Base-by-base conservation (phyloP, 1,140 invertebrate species). In the Drosophila punjabiensis region DNA sequence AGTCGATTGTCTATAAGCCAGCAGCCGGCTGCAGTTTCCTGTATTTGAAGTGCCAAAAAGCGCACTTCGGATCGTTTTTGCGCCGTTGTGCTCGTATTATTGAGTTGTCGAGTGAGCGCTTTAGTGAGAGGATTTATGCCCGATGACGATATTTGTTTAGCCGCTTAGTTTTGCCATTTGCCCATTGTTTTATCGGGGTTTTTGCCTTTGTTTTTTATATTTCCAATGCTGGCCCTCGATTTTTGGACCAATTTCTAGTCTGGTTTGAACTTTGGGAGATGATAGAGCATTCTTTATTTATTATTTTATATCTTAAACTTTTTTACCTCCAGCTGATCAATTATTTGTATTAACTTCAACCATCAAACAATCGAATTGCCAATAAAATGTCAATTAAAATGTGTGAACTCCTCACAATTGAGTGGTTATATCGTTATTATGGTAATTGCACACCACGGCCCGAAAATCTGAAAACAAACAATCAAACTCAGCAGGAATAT, bases 11-110 rank as follows among this genome's bases (percentile, higher is more conserved):
- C n/a, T n/a, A n/a, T n/a, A n/a, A 43, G 8, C n/a, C 7, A 10
- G 18, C 45, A 50, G 28, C 81, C 66, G 78, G 55, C 69, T 81
- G 85, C 81, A 78, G 66, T 78, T 76, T 58, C 60, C 63, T 67
- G 73, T 83, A 69, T 81, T 69, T 89, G 78, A 89, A 89, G 85
- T 89, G 85, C 86, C 85, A 89, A 89, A 89, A 89, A 89, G 81
- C 85, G 52, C 85, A 89, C 85, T 76, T 89, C 61, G 70, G 50
- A 41, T 58, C 50, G 50, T 69, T 74, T 69, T 16, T 28, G 55
- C 20, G 45, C 33, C 7, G 13, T 60, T 63, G 41, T 75, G 43
- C 56, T 69, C 47, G 60, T 85, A 82, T 82, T 86, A 52, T 71
- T 74, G 79, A 61, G 76, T 62, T 87, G 80, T 79, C 71, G 80